phyloP scores from a whole-genome alignment of 2,888 invertebrate species.

The Caenorhabditis auriculariae region DNA sequence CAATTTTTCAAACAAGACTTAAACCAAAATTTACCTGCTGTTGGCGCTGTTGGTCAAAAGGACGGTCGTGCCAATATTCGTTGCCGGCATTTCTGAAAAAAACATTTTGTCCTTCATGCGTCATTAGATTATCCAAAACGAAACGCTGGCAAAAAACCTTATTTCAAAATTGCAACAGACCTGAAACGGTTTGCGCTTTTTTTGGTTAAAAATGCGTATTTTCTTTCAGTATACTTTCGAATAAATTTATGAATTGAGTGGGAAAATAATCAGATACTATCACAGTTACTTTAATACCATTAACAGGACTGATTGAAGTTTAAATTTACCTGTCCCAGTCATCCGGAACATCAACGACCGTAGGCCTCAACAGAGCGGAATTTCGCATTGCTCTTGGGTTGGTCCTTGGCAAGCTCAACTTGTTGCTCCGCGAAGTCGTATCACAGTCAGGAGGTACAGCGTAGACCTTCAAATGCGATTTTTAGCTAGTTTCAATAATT shows the following conservation, averaged over 20 bases:
- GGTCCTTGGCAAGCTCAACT: conserved; percentile 24
- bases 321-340: conserved; percentile 24
- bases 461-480: conserved; percentile 22
- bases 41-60: conserved; percentile 8
- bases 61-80: conserved; percentile 20
- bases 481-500: too few relatives aligned
- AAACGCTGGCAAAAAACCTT: not conserved
- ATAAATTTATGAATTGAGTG: too few relatives aligned
- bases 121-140: not conserved
- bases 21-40: too few relatives aligned
- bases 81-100: conserved; percentile 8
- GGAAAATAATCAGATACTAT: too few relatives aligned
- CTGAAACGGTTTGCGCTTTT: not conserved
- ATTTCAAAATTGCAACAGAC: not conserved
- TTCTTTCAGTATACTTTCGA: too few relatives aligned
- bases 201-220: not conserved
- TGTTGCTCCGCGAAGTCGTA: conserved; percentile 16
- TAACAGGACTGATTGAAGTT: too few relatives aligned
- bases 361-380: conserved; percentile 32
- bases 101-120: not conserved
- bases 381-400: conserved; percentile 34
- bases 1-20: not conserved
- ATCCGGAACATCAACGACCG: conserved; percentile 37
- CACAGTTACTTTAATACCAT: too few relatives aligned
- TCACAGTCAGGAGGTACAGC: conserved; percentile 39